Base-by-base conservation (phyloP, 2,888 invertebrate genomes). In the Octonoba sinensis region DNA sequence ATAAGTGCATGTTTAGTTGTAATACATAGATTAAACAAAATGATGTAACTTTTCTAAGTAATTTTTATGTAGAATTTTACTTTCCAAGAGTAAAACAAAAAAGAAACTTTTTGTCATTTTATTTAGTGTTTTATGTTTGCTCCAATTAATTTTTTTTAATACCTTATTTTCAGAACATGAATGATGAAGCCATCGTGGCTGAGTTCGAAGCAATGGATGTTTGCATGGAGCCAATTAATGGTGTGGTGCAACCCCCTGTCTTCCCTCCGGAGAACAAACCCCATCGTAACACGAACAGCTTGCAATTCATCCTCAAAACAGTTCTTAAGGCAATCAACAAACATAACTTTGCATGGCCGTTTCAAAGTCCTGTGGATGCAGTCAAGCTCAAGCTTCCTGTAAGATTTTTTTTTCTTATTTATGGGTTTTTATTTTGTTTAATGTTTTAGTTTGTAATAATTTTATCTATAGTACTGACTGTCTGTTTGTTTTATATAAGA, bases 341-440 rank as follows among this genome's bases (percentile, higher is more conserved):
- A 90, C 99, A 99, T 90, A 94, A 96, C 88, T 97, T 96, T 91
- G 95, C 98, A 56, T 99, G 99, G 99, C 99, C 99, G 73, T 99
- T 99, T 89, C 95, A 96, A 87, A 94, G 95, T 89, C 99, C 99
- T 75, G 99, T 99, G 83, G 97, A 99, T 90, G 95, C 98, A 73
- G 94, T 94, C 88, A 95, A 96, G 90, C 92, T 99, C 85, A 95
- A 95, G 90, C 92, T 99, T 88, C 98, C 97, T 86, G 96, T 96
- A 91, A 90, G 93, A 82, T 44, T 18, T 11, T 18, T 57, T 15
- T 44, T 60, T 18, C 13, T 22, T 8, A 8, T 11, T 6, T 57
- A 46, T 46, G 11, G 11, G 12, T 2, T 18, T 13, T 56, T 54
- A 51, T 69, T 60, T 1, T 60, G 3, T 20, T 60, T 22, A 60